Conservation (phyloP, 2,888 invertebrate species). For the Megalurothrips usitatus region DNA sequence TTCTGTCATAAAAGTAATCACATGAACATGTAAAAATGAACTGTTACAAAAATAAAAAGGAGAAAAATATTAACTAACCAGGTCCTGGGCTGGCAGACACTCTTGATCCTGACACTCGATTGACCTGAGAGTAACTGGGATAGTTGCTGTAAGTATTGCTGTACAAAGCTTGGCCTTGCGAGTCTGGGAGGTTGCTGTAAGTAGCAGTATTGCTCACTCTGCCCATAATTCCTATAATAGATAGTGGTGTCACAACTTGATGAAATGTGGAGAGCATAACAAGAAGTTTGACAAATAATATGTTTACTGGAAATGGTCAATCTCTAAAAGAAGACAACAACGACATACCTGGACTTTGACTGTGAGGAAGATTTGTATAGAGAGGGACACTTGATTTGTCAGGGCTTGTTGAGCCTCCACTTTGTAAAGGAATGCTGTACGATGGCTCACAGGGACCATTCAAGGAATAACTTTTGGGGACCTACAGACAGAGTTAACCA, state of each 20-base stretch:
- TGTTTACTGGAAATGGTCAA: slow-evolving; percentile 28
- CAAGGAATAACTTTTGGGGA: slow-evolving; percentile 71
- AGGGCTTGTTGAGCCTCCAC: slow-evolving; percentile 41
- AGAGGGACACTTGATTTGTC: slow-evolving; percentile 44
- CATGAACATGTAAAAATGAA: background rate
- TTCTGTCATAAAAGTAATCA: slow-evolving; percentile 48
- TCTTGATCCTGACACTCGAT: slow-evolving; percentile 30
- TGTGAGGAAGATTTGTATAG: slow-evolving; percentile 45
- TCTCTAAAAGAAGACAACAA: background rate
- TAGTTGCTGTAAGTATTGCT: slow-evolving; percentile 38
- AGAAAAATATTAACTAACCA: background rate
- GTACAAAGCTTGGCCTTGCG: slow-evolving; percentile 30
- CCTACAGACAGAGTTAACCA: slow-evolving; percentile 49
- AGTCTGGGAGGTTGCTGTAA: slow-evolving; percentile 37
- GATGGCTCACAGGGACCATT: slow-evolving; percentile 67
- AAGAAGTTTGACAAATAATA: slow-evolving; percentile 10
- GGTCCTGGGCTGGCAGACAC: background rate
- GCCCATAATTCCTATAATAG: slow-evolving; percentile 28
- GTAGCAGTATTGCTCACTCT: slow-evolving; percentile 38
- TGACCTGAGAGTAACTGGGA: slow-evolving; percentile 38
- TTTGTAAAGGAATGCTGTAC: slow-evolving; percentile 65
- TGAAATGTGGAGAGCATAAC: slow-evolving; percentile 50
- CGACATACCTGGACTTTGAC: slow-evolving; percentile 33
- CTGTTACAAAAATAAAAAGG: background rate
- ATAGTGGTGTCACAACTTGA: slow-evolving; percentile 46